phyloP scores from a whole-genome alignment of 2,113 vertebrate species.

The Hemibates koningsi region DNA sequence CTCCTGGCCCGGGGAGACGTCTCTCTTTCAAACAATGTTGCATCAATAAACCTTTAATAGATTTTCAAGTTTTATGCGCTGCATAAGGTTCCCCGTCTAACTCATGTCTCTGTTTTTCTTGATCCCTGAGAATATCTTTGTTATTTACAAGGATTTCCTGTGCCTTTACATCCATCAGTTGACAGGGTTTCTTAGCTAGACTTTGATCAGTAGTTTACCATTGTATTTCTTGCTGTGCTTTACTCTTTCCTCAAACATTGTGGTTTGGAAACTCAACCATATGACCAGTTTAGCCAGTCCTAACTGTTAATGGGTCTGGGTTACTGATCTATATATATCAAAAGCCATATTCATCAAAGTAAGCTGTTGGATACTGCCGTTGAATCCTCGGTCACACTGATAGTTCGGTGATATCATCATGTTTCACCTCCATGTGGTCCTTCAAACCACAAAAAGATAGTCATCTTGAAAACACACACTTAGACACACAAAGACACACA shows the following conservation, averaged over 20 bases:
- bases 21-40: not conserved
- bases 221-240: not conserved
- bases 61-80: not conserved
- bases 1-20: not conserved
- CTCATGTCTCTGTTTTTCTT: not conserved
- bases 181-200: not conserved
- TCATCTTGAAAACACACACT: not conserved
- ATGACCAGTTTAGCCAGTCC: not conserved
- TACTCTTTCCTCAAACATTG: not conserved
- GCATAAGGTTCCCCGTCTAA: not conserved
- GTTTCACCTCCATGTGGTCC: not conserved
- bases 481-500: rapidly evolving
- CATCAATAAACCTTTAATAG: not conserved
- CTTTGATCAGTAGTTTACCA: not conserved
- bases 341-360: not conserved
- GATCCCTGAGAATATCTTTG: not conserved
- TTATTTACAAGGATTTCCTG: not conserved
- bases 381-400: not conserved
- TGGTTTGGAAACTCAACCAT: not conserved
- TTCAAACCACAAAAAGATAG: not conserved
- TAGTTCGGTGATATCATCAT: not conserved
- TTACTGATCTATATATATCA: not conserved
- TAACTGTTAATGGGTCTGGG: not conserved
- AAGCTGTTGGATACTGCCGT: not conserved
- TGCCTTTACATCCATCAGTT: not conserved